Percentiles rank a stretch among this genome's conserved stretches.
phyloP scores from a whole-genome alignment of 1,140 invertebrate species.

The Eriosoma lanigerum region DNA sequence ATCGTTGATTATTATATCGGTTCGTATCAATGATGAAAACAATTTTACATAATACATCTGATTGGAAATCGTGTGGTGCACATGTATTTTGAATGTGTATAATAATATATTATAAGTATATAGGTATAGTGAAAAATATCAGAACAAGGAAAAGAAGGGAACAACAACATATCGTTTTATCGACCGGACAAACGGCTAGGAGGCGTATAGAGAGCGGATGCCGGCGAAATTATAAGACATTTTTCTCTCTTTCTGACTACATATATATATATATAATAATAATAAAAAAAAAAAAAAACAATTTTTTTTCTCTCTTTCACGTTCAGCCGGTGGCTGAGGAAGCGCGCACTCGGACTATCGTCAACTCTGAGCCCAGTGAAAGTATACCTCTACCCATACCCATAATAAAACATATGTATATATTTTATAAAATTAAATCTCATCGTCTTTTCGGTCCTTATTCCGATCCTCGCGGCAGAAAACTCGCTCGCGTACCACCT shows the following conservation, averaged over 20 bases:
- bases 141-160: too few relatives aligned
- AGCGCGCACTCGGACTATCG: background rate
- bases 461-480: background rate
- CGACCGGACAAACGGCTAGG: background rate
- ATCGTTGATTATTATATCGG: too few relatives aligned
- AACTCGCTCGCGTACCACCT: background rate
- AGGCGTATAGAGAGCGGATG: background rate
- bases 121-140: too few relatives aligned
- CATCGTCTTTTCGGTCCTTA: background rate
- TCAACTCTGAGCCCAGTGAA: background rate
- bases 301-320: background rate
- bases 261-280: too few relatives aligned
- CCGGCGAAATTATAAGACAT: background rate
- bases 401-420: background rate
- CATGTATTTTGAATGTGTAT: too few relatives aligned
- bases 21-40: background rate
- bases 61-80: constrained; percentile 11
- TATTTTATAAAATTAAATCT: background rate
- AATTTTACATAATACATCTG: background rate
- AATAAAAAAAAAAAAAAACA: too few relatives aligned
- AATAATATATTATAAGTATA: too few relatives aligned
- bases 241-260: background rate
- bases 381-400: background rate
- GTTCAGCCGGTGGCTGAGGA: background rate
- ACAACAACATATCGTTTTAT: background rate